Base-by-base conservation (phyloP, 23 tunicate genomes). In the Styela clava region DNA sequence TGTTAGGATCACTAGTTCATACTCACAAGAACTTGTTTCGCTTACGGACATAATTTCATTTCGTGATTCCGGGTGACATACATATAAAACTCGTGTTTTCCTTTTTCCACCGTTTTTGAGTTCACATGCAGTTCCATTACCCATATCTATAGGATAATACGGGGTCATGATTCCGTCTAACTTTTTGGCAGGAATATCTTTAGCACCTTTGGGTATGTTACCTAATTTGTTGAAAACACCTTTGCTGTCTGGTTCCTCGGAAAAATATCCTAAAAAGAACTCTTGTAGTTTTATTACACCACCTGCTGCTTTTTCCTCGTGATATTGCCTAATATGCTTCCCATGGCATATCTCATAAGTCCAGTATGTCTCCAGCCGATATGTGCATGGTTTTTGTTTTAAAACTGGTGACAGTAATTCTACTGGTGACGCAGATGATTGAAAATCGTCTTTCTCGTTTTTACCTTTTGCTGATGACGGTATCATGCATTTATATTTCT, bases 291-390 rank as follows among this genome's bases (percentile, higher is more conserved):
- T 74, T 30, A 35, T 72, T 16, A 76, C 81, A 22, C 81, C 81
- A 1, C 81, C 81, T 7, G 65, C 27, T 7, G 80, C 79, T 73
- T 87, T 87, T 72, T 96, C 99, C 64, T 96, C 99, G 77, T 96
- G 99, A 63, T 78, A 96, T 52, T 96, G 99, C 19, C 92, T 63
- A n/a, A 96, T 65, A 52, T 87, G 89, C 63, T 87, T 87, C 0
- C 97, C 97, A 35, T 96, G 94, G 72, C 99, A 96, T 5, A 96
- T 21, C 51, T 96, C 97, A 73, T 91, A 96, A 16, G 96, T 79
- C 99, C 99, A 96, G 63, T 90, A 96, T 52, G 97, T 28, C 73
- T 91, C 93, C 56, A 87, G 21, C 31, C 72, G 21, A 33, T 87
- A 82, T 31, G 79, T 73, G 29, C 98, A 93, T 24, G 35, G 25